phyloP scores from a whole-genome alignment of 2,113 vertebrate genomes.

The Laticauda colubrina region DNA sequence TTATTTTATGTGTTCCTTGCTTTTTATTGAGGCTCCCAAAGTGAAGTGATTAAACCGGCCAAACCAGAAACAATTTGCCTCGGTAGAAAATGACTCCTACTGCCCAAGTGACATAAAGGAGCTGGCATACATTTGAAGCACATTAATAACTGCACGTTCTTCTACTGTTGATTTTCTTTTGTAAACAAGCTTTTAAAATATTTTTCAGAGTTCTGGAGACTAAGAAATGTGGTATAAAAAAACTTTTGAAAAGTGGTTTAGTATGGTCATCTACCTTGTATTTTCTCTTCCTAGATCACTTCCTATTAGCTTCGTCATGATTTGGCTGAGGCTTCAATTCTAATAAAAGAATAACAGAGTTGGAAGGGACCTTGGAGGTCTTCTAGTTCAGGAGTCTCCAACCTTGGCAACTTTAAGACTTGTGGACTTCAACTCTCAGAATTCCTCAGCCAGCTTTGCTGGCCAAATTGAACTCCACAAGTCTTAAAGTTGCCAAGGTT shows the following conservation, averaged over 20 bases:
- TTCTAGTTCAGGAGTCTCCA: background rate
- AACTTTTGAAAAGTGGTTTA: background rate
- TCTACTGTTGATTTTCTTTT: background rate
- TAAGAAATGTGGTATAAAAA: background rate
- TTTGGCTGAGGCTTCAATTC: background rate
- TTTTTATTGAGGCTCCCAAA: background rate
- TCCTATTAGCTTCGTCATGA: background rate
- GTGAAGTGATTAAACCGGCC: background rate
- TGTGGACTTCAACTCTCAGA: too few relatives aligned
- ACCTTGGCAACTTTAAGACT: too few relatives aligned
- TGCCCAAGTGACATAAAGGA: background rate
- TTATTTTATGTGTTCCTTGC: background rate
- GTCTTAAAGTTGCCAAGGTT: too few relatives aligned
- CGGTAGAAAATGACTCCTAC: background rate
- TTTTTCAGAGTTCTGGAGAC: background rate
- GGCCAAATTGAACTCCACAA: too few relatives aligned
- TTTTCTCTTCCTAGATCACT: background rate
- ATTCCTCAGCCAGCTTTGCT: too few relatives aligned
- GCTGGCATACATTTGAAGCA: background rate
- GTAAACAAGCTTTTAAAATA: background rate
- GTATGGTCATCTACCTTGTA: too few relatives aligned
- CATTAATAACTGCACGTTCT: background rate
- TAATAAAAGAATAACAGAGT: background rate
- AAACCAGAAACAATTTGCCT: background rate
- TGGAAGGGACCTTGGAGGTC: background rate